Base-by-base conservation (phyloP, 2,888 invertebrate species). In the Laothoe populi region DNA sequence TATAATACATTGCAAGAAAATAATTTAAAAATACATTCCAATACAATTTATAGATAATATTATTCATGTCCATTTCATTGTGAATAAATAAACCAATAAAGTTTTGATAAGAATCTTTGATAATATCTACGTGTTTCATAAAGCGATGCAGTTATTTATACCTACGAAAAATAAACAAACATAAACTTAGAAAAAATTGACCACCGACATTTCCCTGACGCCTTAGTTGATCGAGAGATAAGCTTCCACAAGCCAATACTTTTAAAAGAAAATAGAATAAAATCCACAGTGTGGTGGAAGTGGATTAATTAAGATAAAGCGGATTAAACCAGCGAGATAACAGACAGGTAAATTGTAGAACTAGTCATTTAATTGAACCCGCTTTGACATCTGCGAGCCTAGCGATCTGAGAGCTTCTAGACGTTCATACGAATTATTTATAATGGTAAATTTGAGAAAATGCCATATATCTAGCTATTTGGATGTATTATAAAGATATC, bases 261-360 rank as follows among this genome's bases (percentile, higher is more conserved):
- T 62, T 46, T 42, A 62, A 63, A 62, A 38, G 46, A 45, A 63
- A 66, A 68, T 59, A 19, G 61, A 60, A 58, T 45, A 60, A 63
- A 63, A 57, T 53, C 31, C 53, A 40, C 45, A 45, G 63, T 63
- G 60, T 59, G 58, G 62, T 46, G 42, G 38, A 53, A 62, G 60
- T 66, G 65, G 67, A 70, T 72, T 74, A 66, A 70, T 74, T 71
- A 67, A 71, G 71, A 73, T 70, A 68, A 67, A 70, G 63, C 62
- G 46, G 61, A 66, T 70, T 64, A 67, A 64, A 19, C 63, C 49
- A 63, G 66, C 63, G 49, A 63, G 65, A 64, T 66, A 64, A 65
- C 59, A 60, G 57, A 57, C 45, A 62, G 46, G 62, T 62, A 62
- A 62, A 62, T 40, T 48, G 62, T 58, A 48, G 38, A 58, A 62